These are phyloP conservation scores for Rhizomys pruinosus DNA, from an alignment of 2,113 vertebrate genomes.

Conservation along the genomic window DNA sequence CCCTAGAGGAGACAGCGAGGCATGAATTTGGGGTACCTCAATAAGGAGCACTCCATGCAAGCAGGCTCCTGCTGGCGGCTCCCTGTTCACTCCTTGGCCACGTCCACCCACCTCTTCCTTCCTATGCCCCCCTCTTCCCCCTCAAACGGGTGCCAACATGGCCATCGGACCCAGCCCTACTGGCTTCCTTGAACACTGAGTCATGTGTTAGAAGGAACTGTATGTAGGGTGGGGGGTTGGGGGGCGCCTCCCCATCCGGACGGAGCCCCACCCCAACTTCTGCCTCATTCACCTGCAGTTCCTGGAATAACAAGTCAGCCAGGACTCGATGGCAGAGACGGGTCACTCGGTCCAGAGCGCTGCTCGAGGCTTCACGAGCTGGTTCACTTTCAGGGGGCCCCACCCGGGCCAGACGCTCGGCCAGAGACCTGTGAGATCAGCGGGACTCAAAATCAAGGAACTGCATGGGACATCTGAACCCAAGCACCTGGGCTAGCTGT, in stretches of 20 bases:
- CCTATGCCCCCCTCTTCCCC: background rate
- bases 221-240: background rate
- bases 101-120: background rate
- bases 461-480: background rate
- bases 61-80: background rate
- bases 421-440: slow-evolving; percentile 19
- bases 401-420: slow-evolving; percentile 87
- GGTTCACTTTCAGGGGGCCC: slow-evolving; percentile 84
- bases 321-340: slow-evolving; percentile 89
- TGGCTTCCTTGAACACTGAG: slow-evolving; percentile 28
- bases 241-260: background rate
- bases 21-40: background rate
- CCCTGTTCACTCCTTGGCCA: background rate
- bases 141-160: background rate
- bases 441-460: background rate
- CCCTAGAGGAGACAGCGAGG: background rate
- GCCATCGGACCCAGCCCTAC: background rate
- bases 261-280: background rate
- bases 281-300: slow-evolving; percentile 88
- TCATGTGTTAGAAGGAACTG: background rate
- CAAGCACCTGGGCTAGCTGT: background rate
- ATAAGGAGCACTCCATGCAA: background rate
- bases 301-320: slow-evolving; percentile 88
- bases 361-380: slow-evolving; percentile 41
- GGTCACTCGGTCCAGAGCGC: slow-evolving; percentile 88